Percentiles rank a stretch among this genome's conserved stretches.
phyloP scores from a whole-genome alignment of 2,797 vertebrate genomes.

The Lophotriccus pileatus region DNA sequence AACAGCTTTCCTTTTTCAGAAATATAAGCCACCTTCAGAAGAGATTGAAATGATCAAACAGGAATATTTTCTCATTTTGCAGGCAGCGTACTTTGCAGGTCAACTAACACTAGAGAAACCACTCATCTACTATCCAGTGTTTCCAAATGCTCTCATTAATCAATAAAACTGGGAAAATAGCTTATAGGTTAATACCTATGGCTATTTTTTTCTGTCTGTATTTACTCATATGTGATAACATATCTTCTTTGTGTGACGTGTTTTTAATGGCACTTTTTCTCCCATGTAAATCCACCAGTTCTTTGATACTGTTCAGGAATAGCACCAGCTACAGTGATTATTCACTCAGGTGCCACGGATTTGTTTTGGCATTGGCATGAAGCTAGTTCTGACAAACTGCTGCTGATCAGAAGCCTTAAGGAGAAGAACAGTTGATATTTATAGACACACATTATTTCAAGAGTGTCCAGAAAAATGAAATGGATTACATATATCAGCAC shows the following conservation, averaged over 20 bases:
- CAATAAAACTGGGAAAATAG: neutral
- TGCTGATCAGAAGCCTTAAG: neutral
- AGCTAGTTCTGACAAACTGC: neutral
- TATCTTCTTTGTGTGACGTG: neutral
- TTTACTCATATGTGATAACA: neutral
- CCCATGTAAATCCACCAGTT: neutral
- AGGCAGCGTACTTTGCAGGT: neutral
- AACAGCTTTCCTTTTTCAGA: neutral
- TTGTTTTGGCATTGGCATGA: neutral
- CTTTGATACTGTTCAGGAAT: neutral
- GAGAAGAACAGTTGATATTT: neutral
- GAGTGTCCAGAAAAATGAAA: neutral
- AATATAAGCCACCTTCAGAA: neutral
- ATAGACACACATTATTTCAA: neutral
- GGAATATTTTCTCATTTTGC: neutral
- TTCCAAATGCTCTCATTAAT: neutral
- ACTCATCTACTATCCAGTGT: neutral
- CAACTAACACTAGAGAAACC: neutral
- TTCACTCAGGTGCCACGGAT: neutral
- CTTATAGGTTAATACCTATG: neutral
- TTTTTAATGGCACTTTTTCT: neutral
- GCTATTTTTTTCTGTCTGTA: neutral
- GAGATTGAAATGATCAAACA: neutral
- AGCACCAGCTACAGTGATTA: neutral
- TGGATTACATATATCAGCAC: neutral